These are phyloP conservation scores for Dicaeum eximium DNA, from an alignment of 2,113 vertebrate genomes.

Conservation along the genomic window DNA sequence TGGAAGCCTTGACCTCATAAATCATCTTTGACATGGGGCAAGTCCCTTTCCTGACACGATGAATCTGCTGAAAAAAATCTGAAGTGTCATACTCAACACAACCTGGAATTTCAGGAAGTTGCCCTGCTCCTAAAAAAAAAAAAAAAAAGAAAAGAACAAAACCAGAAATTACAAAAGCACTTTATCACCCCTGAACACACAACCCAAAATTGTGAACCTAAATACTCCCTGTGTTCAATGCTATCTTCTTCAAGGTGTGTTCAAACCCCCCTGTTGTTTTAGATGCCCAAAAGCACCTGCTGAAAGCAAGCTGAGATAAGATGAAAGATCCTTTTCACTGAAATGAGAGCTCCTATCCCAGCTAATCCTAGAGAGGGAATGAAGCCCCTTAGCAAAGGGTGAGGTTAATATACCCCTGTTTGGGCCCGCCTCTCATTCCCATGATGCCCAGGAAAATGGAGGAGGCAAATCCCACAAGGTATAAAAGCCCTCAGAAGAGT, in stretches of 20 bases:
- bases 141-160: neutral
- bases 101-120: too few species aligned
- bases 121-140: too few species aligned
- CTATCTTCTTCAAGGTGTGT: neutral
- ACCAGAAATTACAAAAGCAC: neutral
- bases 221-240: neutral
- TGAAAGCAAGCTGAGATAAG: neutral
- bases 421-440: fast-evolving
- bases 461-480: neutral
- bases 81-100: neutral
- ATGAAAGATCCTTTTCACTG: neutral
- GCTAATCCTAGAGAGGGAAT: fast-evolving
- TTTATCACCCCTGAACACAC: too few species aligned
- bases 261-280: neutral
- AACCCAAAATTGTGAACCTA: neutral
- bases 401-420: too few species aligned
- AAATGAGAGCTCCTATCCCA: fast-evolving
- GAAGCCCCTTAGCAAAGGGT: fast-evolving
- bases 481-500: neutral
- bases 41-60: too few species aligned
- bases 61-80: too few species aligned
- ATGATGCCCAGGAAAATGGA: fast-evolving
- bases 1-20: too few species aligned
- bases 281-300: neutral
- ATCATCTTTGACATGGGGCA: too few species aligned